Percentiles rank a stretch among this genome's conserved stretches.
These are phyloP conservation scores for Eriocheir sinensis DNA, from an alignment of 1,140 invertebrate genomes.

Conservation along the genomic window DNA sequence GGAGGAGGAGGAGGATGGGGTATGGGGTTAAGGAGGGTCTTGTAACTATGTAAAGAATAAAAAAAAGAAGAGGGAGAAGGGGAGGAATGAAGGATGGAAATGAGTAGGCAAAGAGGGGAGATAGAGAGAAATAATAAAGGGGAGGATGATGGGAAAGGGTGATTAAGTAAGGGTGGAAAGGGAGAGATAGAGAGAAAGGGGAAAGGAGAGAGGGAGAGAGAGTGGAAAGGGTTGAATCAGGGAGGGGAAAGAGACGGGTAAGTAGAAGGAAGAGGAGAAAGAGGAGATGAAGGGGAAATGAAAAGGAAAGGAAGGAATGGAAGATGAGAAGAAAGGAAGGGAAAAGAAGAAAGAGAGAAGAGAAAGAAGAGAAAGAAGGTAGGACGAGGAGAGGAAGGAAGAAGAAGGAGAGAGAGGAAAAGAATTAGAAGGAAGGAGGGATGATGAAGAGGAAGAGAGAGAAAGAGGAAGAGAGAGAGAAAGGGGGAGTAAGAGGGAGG, in stretches of 20 bases:
- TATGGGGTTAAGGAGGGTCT: neutral
- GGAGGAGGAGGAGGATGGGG: neutral
- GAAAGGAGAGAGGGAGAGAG: neutral
- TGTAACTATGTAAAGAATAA: neutral
- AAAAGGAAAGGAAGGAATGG: neutral
- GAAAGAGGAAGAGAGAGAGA: too few species aligned
- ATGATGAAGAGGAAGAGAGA: too few species aligned
- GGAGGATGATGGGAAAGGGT: neutral
- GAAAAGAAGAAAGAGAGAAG: neutral
- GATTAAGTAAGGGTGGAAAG: neutral
- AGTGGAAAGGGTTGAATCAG: too few species aligned
- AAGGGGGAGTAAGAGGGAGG: too few species aligned
- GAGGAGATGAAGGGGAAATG: too few species aligned
- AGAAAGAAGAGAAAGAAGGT: neutral
- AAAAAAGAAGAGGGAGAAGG: neutral
- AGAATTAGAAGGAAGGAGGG: neutral
- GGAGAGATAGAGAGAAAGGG: neutral
- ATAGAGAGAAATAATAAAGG: too few species aligned
- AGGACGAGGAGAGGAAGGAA: constrained; percentile 14
- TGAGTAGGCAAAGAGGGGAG: too few species aligned
- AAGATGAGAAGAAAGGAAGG: neutral
- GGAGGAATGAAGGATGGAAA: too few species aligned
- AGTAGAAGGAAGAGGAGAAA: neutral
- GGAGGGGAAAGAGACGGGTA: neutral
- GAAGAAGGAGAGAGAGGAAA: neutral